Conservation (phyloP, 1,140 invertebrate species). For the Drosophila triauraria region DNA sequence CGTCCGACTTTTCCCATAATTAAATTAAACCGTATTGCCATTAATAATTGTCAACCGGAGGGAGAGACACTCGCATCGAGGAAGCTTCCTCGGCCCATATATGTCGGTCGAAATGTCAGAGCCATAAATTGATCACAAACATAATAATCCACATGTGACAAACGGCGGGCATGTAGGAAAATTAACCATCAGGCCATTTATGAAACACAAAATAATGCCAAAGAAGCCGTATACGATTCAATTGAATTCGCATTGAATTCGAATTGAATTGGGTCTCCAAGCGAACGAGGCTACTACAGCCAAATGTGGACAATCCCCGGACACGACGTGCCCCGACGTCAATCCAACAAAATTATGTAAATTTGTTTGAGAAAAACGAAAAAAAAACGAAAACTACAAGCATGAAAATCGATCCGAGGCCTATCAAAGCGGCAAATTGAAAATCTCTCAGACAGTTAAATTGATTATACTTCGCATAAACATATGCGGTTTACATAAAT, state of each 20-base stretch:
- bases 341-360: slow-evolving; percentile 75
- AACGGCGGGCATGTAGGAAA: slow-evolving; percentile 62
- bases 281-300: slow-evolving; percentile 61
- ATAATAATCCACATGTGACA: slow-evolving; percentile 79
- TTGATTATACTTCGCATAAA: slow-evolving; percentile 67
- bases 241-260: slow-evolving; percentile 66
- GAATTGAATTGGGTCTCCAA: slow-evolving; percentile 72
- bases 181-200: slow-evolving; percentile 80
- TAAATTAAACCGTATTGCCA: slow-evolving; percentile 74
- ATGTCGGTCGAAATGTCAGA: slow-evolving; percentile 73
- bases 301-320: slow-evolving; percentile 61
- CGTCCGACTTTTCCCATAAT: slow-evolving; percentile 69
- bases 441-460: slow-evolving; percentile 74
- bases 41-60: slow-evolving; percentile 71
- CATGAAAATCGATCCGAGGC: slow-evolving; percentile 47
- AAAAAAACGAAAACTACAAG: slow-evolving; percentile 13
- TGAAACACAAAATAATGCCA: slow-evolving; percentile 69
- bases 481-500: slow-evolving; percentile 39
- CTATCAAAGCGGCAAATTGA: slow-evolving; percentile 60
- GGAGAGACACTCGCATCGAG: slow-evolving; percentile 28
- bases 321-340: slow-evolving; percentile 24
- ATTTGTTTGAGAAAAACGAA: slow-evolving; percentile 42
- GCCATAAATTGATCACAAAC: slow-evolving; percentile 69
- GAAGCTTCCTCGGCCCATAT: slow-evolving; percentile 66
- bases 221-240: slow-evolving; percentile 67